Percentiles rank a stretch among this genome's conserved stretches.
phyloP scores from a whole-genome alignment of 1,140 invertebrate species.

The Bicyclus anynana region DNA sequence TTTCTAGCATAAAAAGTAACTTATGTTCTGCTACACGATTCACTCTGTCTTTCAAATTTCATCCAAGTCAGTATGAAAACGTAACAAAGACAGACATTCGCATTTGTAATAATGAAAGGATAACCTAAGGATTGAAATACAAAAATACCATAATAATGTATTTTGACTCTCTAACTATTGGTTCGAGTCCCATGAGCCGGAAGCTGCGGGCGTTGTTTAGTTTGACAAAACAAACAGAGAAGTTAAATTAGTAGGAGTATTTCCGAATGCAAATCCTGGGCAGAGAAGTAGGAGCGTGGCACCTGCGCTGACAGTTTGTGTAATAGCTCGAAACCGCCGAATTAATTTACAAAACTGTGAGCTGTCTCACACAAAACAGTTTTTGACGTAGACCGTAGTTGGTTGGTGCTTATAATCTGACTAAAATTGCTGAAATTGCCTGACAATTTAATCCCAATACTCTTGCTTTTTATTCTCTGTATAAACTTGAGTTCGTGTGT shows the following conservation, averaged over 20 bases:
- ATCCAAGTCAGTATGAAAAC: too few relatives aligned
- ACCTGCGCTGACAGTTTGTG: slow-evolving; percentile 71
- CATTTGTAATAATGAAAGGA: too few relatives aligned
- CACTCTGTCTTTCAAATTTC: too few relatives aligned
- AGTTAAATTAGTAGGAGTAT: slow-evolving; percentile 73
- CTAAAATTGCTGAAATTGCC: slow-evolving; percentile 6
- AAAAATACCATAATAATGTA: too few relatives aligned
- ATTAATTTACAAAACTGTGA: slow-evolving; percentile 73
- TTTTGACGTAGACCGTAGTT: slow-evolving; percentile 50
- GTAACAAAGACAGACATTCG: too few relatives aligned
- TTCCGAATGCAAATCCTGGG: slow-evolving; percentile 68
- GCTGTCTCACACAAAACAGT: slow-evolving; percentile 60
- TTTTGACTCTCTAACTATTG: slow-evolving; percentile 31
- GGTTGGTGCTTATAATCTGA: slow-evolving; percentile 16
- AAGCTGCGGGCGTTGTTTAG: slow-evolving; percentile 53
- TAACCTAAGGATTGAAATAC: too few relatives aligned
- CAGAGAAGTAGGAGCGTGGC: slow-evolving; percentile 44
- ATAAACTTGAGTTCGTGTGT: too few relatives aligned
- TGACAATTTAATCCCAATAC: slow-evolving; percentile 5
- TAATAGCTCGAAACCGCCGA: slow-evolving; percentile 71
- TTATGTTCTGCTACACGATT: too few relatives aligned
- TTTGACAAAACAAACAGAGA: slow-evolving; percentile 62
- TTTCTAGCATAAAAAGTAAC: too few relatives aligned
- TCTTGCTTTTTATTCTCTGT: too few relatives aligned
- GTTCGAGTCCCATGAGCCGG: slow-evolving; percentile 39